phyloP scores from a whole-genome alignment of 2,888 invertebrate species.

The Lysandra bellargus region DNA sequence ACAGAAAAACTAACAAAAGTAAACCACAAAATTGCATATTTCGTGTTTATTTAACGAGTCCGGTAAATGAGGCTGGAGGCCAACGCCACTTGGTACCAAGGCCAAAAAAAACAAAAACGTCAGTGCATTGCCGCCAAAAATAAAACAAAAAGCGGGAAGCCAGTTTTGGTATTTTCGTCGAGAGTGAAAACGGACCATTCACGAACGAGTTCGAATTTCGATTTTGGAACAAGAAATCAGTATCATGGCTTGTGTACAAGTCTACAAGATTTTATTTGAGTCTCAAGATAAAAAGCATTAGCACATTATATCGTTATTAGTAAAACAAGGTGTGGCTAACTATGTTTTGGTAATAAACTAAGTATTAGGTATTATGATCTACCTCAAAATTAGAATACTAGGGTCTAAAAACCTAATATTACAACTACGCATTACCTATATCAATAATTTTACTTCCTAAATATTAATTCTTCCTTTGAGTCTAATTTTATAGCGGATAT shows the following conservation, averaged over 20 bases:
- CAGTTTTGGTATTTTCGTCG: constrained; percentile 53
- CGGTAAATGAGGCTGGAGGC: constrained; percentile 48
- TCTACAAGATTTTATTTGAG: background rate
- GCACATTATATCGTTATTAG: background rate
- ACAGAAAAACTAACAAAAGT: constrained; percentile 33
- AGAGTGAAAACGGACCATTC: constrained; percentile 42
- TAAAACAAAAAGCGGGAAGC: constrained; percentile 48
- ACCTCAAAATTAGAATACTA: too few species aligned
- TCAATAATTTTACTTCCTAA: too few species aligned
- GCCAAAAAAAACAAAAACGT: constrained; percentile 51
- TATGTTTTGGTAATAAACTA: too few species aligned
- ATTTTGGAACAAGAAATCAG: constrained; percentile 10
- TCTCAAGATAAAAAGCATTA: background rate
- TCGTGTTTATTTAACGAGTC: constrained; percentile 31
- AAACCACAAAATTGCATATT: constrained; percentile 36
- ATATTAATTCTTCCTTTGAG: too few species aligned
- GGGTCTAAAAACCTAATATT: too few species aligned
- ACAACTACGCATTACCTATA: too few species aligned
- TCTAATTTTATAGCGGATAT: too few species aligned
- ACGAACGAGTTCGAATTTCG: constrained; percentile 24
- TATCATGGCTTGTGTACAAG: background rate
- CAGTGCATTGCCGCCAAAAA: constrained; percentile 43
- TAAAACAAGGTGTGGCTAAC: background rate
- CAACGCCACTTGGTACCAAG: constrained; percentile 63
- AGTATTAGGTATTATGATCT: too few species aligned